These are phyloP conservation scores for Cheilinus undulatus DNA, from an alignment of 2,113 vertebrate species.

Conservation along the genomic window DNA sequence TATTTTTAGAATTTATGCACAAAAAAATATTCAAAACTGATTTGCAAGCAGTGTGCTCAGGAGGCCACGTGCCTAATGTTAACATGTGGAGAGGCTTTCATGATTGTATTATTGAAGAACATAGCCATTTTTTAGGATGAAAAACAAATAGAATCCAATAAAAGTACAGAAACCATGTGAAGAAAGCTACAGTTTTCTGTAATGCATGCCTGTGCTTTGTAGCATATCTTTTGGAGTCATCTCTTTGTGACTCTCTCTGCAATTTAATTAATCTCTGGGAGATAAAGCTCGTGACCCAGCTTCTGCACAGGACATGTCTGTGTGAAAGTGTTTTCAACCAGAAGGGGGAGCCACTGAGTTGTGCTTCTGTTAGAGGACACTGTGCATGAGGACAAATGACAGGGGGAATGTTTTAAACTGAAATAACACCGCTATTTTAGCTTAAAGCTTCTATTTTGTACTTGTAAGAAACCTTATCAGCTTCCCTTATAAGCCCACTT, in stretches of 20 bases:
- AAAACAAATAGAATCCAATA: neutral
- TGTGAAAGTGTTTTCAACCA: constrained; percentile 46
- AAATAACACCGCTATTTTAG: neutral
- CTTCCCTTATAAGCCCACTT: constrained; percentile 31
- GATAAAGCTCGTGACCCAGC: neutral
- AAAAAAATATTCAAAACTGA: neutral
- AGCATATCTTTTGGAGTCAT: no score
- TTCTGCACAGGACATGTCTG: neutral
- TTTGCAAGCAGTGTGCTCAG: neutral
- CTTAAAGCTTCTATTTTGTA: neutral
- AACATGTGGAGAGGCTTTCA: neutral
- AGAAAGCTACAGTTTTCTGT: no score
- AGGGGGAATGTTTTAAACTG: neutral
- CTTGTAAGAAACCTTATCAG: constrained; percentile 42
- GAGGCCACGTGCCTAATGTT: neutral
- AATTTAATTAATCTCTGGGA: neutral
- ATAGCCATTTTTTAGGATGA: no score
- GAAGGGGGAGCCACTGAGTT: constrained; percentile 58
- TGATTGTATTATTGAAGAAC: neutral
- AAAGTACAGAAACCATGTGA: neutral
- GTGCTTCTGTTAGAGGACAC: neutral
- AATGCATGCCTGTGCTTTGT: no score
- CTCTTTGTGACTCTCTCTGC: neutral
- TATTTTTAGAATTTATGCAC: neutral
- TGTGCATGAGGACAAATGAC: neutral